Base-by-base conservation (phyloP, 2,797 vertebrate genomes). In the Psittacula echo region DNA sequence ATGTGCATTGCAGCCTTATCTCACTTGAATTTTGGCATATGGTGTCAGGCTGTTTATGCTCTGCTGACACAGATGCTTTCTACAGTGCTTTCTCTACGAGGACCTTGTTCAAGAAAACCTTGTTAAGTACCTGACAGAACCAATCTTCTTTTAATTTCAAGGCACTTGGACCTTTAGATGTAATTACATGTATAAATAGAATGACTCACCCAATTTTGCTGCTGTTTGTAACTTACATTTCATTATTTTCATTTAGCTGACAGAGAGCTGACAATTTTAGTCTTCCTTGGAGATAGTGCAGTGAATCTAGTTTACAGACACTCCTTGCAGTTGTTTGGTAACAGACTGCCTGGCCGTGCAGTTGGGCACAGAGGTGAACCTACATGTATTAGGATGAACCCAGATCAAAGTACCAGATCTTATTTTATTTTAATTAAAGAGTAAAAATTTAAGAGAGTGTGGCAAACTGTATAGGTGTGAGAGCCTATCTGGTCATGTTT, bases 111-210 rank as follows among this genome's bases (percentile, higher is more conserved):
- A 78, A 90, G 70, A 76, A 94, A 86, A 86, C 70, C 83, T 87
- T 92, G 88, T 94, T 95, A 96, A 61, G 41, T 18, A 84, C 73
- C 83, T 83, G 90, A 87, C 58, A 94, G 81, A 85, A 87, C 17
- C 71, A 78, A 85, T 94, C 83, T 94, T 91, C 87, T 87, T 92
- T 86, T 91, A 81, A 96, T 95, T 95, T 95, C 42, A 71, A 91
- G 84, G 87, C 67, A n/a, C 81, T 94, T 73, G 68, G 81, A 95
- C 79, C 62, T 96, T 86, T 91, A 68, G 45, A 61, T 78, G 79
- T 80, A 95, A 97, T 87, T 97, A 92, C 94, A 58, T 83, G 79
- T 86, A 77, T 89, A 87, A 91, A 93, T 51, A 58, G 92, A 96
- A 75, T 87, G 80, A 87, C 85, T 97, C 47, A 54, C 50, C n/a